phyloP scores from a whole-genome alignment of 1,140 invertebrate genomes.

The Saccostrea cuccullata region DNA sequence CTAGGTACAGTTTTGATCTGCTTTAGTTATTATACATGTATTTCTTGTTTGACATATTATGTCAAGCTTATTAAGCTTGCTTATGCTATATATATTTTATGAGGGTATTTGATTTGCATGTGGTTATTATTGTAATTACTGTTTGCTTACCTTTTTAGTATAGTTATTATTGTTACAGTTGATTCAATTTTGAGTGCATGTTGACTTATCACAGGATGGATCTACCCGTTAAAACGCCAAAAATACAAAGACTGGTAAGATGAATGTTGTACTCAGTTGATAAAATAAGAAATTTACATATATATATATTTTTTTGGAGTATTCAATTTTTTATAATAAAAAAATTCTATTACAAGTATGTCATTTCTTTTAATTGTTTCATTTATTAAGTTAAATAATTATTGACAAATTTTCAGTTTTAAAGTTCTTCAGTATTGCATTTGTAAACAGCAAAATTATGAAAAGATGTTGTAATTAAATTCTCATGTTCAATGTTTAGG shows the following conservation, averaged over 20 bases:
- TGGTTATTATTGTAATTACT: slow-evolving; percentile 13
- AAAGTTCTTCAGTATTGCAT: neutral
- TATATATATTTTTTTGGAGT: no score
- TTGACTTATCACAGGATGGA: slow-evolving; percentile 18
- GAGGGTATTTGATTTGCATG: slow-evolving; percentile 4
- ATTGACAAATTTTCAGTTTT: no score
- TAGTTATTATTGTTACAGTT: slow-evolving; percentile 20
- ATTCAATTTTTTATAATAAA: neutral
- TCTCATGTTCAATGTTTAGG: slow-evolving; percentile 1
- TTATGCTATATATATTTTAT: neutral
- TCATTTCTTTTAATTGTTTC: neutral
- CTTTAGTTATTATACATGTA: slow-evolving; percentile 17
- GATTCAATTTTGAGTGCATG: slow-evolving; percentile 24
- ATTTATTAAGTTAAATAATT: neutral
- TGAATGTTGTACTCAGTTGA: neutral
- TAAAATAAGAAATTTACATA: neutral
- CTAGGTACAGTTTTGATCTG: slow-evolving; percentile 1
- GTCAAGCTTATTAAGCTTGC: no score
- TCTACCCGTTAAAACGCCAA: neutral
- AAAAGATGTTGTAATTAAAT: neutral
- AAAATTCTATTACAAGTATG: neutral
- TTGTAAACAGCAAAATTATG: neutral
- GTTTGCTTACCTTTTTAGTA: neutral
- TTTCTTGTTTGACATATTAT: slow-evolving; percentile 17
- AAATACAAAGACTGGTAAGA: slow-evolving; percentile 20